A percentile compares a stretch with the other conserved stretches of the same genome.
These are phyloP conservation scores for Nothoprocta pentlandii DNA, from an alignment of 2,113 vertebrate genomes.

Conservation along the genomic window DNA sequence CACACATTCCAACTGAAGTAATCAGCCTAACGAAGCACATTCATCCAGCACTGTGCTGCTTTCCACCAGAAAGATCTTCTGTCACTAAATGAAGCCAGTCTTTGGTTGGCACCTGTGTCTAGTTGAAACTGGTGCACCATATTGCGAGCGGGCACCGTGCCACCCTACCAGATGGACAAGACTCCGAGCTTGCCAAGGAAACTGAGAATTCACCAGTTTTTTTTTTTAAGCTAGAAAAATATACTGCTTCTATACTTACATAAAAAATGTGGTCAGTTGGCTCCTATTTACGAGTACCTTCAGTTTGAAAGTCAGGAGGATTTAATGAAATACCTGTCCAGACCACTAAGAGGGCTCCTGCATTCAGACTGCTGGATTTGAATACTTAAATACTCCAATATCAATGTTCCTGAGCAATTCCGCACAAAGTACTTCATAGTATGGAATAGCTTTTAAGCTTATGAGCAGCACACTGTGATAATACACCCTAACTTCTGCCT, in stretches of 20 bases:
- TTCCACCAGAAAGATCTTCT: slow-evolving; percentile 64
- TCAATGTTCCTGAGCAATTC: background rate
- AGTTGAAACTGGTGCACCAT: slow-evolving; percentile 70
- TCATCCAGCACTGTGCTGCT: slow-evolving; percentile 9
- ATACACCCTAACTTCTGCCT: background rate
- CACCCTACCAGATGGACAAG: slow-evolving; percentile 74
- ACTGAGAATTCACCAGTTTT: slow-evolving; percentile 31
- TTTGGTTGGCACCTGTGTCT: slow-evolving; percentile 60
- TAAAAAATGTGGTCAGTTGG: background rate
- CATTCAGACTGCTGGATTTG: background rate
- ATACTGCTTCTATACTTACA: background rate
- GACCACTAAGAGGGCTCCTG: background rate
- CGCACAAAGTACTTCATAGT: background rate
- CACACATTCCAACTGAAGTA: slow-evolving; percentile 68
- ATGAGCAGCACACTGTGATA: background rate
- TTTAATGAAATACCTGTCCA: background rate
- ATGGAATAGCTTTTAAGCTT: background rate
- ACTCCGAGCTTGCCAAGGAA: slow-evolving; percentile 57
- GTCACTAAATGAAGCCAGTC: slow-evolving; percentile 67
- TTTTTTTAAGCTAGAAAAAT: slow-evolving; percentile 21
- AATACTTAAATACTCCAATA: background rate
- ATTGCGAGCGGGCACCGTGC: slow-evolving; percentile 73
- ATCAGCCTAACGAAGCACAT: slow-evolving; percentile 71
- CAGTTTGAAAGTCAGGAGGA: background rate
- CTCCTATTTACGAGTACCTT: background rate